These are phyloP conservation scores for Arnoldichthys spilopterus DNA, from an alignment of 2,797 vertebrate genomes.

Conservation along the genomic window DNA sequence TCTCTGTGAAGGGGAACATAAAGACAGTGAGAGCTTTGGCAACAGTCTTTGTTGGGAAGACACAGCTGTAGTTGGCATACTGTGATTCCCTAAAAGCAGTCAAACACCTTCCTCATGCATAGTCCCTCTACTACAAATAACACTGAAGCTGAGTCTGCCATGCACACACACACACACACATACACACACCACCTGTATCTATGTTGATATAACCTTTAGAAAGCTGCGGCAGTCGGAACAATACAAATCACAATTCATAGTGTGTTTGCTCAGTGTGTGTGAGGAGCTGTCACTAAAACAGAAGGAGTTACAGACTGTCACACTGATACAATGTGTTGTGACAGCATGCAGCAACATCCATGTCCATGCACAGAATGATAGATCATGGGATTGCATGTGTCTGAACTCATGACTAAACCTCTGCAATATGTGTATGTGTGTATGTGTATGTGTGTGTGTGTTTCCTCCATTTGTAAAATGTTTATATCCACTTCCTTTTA, in stretches of 20 bases:
- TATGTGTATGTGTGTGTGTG: not conserved
- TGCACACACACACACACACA: constrained; percentile 14
- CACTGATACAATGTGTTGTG: not conserved
- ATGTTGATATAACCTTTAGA: constrained; percentile 32
- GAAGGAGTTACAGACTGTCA: not conserved
- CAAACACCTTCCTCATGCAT: constrained; percentile 27
- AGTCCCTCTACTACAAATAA: constrained; percentile 6
- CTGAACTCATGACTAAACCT: not conserved
- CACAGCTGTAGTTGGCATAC: too few species aligned
- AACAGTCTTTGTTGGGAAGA: too few species aligned
- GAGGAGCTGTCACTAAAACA: constrained; percentile 13
- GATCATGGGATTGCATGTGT: constrained; percentile 12
- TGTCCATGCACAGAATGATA: constrained; percentile 30
- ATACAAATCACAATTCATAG: constrained; percentile 13
- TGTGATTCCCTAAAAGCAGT: not conserved
- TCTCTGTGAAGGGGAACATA: too few species aligned
- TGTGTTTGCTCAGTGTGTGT: constrained; percentile 11
- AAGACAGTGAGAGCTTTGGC: too few species aligned
- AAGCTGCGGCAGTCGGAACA: not conserved
- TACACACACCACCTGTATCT: constrained; percentile 11
- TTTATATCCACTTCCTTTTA: not conserved
- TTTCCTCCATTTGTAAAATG: not conserved
- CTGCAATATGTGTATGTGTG: too few species aligned
- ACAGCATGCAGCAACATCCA: constrained; percentile 15
- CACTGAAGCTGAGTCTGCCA: not conserved